A percentile compares a stretch with the other conserved stretches of the same genome.
phyloP scores from a whole-genome alignment of 1,140 invertebrate genomes.

The Leucophenga varia region DNA sequence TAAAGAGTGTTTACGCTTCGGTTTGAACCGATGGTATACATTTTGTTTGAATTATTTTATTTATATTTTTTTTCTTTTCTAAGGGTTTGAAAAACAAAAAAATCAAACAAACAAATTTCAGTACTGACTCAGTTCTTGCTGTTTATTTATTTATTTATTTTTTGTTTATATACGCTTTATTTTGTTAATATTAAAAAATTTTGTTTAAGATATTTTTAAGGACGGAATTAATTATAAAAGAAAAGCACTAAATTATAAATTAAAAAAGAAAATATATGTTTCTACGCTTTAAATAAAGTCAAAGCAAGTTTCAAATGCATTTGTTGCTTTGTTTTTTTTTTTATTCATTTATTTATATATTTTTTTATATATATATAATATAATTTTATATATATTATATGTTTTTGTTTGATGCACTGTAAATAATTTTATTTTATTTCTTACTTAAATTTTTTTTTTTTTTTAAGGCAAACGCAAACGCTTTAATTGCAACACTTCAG shows the following conservation, averaged over 20 bases:
- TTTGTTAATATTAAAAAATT: constrained; percentile 11
- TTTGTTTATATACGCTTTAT: constrained; percentile 15
- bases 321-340: constrained; percentile 5
- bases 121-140: no score
- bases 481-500: constrained; percentile 6
- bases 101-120: no score
- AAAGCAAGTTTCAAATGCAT: constrained; percentile 18
- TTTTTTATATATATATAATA: constrained; percentile 6
- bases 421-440: constrained; percentile 5
- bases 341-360: constrained; percentile 12
- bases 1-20: no score
- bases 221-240: no score
- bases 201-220: constrained; percentile 5
- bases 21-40: no score
- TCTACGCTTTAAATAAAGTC: constrained; percentile 20
- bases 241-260: no score
- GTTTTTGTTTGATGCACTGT: constrained; percentile 8
- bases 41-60: no score
- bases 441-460: not conserved
- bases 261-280: not conserved
- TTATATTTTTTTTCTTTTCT: no score
- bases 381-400: constrained; percentile 9
- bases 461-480: constrained; percentile 30
- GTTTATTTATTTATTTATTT: constrained; percentile 28
- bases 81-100: no score